Base-by-base conservation (phyloP, 1,140 invertebrate species). In the Ceratosolen fusciceps region DNA sequence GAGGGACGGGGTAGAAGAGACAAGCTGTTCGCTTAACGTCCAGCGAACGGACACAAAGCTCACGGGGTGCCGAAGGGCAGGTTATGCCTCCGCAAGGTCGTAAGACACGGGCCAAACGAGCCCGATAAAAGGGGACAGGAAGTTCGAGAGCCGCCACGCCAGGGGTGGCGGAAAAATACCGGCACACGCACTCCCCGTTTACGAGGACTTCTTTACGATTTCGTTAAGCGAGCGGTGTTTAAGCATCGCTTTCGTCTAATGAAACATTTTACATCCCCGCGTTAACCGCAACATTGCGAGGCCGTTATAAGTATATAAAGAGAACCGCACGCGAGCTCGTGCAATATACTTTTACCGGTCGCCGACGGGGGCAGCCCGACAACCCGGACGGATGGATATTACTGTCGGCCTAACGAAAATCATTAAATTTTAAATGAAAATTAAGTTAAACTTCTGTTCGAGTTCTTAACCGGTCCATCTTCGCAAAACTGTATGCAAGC, bases 201-300 rank as follows among this genome's bases (percentile, higher is more conserved):
- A 80, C 78, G 78, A 80, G 72, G 34, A 70, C 70, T 78, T 76
- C 78, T 83, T 83, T 81, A 81, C 77, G 80, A 78, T 83, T 83
- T 79, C 76, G 82, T 81, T 82, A 79, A 82, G 79, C 77, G 79
- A 52, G 62, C 31, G 70, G 24, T 31, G 74, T 77, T 72, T 81
- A 74, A 80, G 67, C 56, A 26, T 54, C 76, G 79, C 74, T 78
- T 31, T 62, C 43, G 77, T 81, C 74, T 81, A 81, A 83, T 83
- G 80, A 83, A 83, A 83, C 77, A 80, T 81, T 83, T 83, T 80
- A 83, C 82, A 81, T 81, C 80, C 74, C 21, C 37, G 58, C 82
- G 49, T 80, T 79, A 83, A 83, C 77, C 79, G 70, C 74, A 62
- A 74, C 80, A 70, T 79, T 73, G 78, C 60, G 56, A 70, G 21